Evolutionary conservation across 2,797 vertebrate species (phyloP), one percentile per base, ranked within the genome.

Genomic region (Eulemur mongoz): DNA sequence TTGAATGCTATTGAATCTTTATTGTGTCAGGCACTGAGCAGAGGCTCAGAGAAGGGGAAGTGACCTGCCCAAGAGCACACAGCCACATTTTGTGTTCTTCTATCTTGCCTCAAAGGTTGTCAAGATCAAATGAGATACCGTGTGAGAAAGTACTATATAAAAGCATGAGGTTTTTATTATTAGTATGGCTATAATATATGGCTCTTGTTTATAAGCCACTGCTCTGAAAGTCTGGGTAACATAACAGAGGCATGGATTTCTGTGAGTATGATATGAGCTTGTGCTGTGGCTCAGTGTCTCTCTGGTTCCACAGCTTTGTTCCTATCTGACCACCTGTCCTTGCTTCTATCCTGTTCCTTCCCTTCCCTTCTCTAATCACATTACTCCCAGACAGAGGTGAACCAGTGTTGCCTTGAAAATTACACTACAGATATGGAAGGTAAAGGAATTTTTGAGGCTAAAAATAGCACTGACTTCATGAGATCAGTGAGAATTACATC

Each of bases 381-480:
- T 93, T 89, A 76, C 6, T 91, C 20, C 70, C 30, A 93, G 38
- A 54, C 12, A 89, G 22, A 12, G 14, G 40, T 59, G 12, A 95
- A 75, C 13, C 18, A 54, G 13, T 83, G 10, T 69, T 93, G 7
- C 50, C 57, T 79, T 96, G 52, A 54, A 93, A 63, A 65, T 59
- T 50, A 18, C 2, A 67, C 17, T 22, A 48, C 0, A 84, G 35
- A 76, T n/a, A 8, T 72, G 43, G 50, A 86, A 89, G 57, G 48
- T 80, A 91, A 80, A 63, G 35, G 25, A 59, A 80, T 25, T 83
- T 70, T 87, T 84, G 65, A 89, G 54, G 18, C n/a, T 79, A 69
- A 96, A 97, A 79, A 83, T 65, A 84, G 63, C 17, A 72, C 8
- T 22, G 92, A 91, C 15, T n/a, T 91, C 72, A 94, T 89, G 40